Percentiles rank a stretch among this genome's conserved stretches.
Evolutionary conservation across 2,113 vertebrate genomes (phyloP).

Genomic region (Daphoenositta chrysoptera): DNA sequence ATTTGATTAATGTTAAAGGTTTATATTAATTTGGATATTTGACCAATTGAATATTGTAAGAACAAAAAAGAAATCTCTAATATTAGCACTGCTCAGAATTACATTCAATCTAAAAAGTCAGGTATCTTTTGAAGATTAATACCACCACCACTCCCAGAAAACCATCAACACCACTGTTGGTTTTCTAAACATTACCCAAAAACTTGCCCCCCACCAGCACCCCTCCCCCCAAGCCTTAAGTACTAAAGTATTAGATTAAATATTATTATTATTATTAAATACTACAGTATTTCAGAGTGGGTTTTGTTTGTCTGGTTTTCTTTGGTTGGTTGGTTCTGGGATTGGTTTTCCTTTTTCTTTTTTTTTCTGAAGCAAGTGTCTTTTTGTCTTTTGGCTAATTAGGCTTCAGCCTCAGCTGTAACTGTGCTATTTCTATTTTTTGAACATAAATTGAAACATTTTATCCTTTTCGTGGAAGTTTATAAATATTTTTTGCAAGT

Average conservation of each 20-base stretch:
- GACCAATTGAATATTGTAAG: background rate
- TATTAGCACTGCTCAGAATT: background rate
- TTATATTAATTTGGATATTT: background rate
- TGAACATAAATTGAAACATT: background rate
- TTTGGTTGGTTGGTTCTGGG: background rate
- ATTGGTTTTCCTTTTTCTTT: background rate
- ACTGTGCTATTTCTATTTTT: background rate
- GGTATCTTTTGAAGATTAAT: background rate
- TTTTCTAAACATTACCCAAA: background rate
- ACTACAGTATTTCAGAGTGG: background rate
- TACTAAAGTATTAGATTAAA: background rate
- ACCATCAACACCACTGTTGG: fast-evolving
- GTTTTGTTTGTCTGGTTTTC: background rate
- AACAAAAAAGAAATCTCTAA: background rate
- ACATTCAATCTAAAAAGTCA: background rate
- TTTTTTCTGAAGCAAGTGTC: background rate
- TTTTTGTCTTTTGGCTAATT: background rate
- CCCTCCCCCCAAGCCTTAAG: fast-evolving
- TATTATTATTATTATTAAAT: too few relatives aligned
- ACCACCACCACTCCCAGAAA: fast-evolving
- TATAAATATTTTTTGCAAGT: background rate
- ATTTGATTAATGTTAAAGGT: background rate
- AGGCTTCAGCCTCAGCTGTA: background rate
- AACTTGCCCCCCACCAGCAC: too few relatives aligned
- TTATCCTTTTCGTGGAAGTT: background rate